These are phyloP conservation scores for Cheilinus undulatus DNA, from an alignment of 2,113 vertebrate species.

Conservation along the genomic window DNA sequence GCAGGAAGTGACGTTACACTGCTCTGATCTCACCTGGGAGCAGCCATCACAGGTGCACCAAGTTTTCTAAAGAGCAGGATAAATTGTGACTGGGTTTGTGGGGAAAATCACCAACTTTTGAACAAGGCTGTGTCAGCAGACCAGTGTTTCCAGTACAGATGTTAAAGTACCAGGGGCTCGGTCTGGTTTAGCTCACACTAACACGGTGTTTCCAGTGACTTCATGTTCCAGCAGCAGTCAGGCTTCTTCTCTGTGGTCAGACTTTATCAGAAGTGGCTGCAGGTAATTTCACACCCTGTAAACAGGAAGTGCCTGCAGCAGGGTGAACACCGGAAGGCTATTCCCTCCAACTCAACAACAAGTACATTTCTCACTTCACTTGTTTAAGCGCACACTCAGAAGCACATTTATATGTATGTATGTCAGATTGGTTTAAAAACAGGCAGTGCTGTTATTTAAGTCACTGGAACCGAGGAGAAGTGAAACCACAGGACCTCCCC, in stretches of 20 bases:
- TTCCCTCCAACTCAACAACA: background rate
- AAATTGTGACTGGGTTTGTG: too few species aligned
- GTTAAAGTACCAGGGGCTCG: background rate
- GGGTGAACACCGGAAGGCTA: conserved; percentile 6
- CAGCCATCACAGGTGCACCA: too few species aligned
- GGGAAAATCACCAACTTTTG: too few species aligned
- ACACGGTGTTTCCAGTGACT: background rate
- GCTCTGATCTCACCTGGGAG: too few species aligned
- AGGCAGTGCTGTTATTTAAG: background rate
- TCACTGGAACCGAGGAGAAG: background rate
- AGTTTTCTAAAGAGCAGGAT: too few species aligned
- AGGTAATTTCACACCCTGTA: conserved; percentile 54
- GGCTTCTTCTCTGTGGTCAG: conserved; percentile 7
- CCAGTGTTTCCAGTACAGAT: background rate
- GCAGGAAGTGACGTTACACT: too few species aligned
- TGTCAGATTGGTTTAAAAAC: background rate
- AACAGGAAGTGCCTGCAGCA: conserved; percentile 22
- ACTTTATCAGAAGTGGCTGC: conserved; percentile 24
- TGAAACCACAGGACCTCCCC: background rate
- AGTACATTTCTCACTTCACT: conserved; percentile 10
- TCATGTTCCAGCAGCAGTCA: background rate
- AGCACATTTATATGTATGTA: background rate
- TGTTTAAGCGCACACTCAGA: too few species aligned
- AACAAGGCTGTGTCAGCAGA: background rate
- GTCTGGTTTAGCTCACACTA: background rate